These are phyloP conservation scores for Oncorhynchus clarkii DNA, from an alignment of 2,113 vertebrate genomes.

Conservation along the genomic window DNA sequence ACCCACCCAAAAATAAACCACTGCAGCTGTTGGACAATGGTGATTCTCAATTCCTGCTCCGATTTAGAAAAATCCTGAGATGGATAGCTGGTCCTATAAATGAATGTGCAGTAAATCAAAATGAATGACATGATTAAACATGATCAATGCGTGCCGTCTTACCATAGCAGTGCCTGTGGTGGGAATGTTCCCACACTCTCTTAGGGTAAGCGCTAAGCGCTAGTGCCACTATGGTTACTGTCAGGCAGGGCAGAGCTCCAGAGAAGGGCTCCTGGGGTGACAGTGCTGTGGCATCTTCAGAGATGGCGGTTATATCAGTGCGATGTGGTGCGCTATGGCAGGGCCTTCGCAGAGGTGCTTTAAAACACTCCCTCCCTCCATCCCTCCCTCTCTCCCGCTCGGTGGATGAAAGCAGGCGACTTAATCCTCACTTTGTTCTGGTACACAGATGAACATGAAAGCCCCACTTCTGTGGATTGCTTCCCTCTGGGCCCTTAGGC, in stretches of 20 bases:
- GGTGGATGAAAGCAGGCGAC: constrained; percentile 71
- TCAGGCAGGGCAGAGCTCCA: constrained; percentile 41
- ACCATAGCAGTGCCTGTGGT: constrained; percentile 14
- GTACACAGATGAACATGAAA: constrained; percentile 82
- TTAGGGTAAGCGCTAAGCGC: constrained; percentile 4
- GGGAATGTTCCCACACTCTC: constrained; percentile 64
- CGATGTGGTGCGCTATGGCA: not conserved
- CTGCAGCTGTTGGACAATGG: not conserved
- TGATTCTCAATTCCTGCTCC: constrained; percentile 31
- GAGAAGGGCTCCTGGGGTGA: constrained; percentile 47
- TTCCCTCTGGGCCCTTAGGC: constrained; percentile 68
- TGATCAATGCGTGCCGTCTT: no score
- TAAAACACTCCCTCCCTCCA: constrained; percentile 41
- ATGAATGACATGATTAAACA: no score
- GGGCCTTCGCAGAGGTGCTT: constrained; percentile 42
- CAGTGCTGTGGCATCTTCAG: constrained; percentile 51
- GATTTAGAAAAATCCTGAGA: constrained; percentile 39
- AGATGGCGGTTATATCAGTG: constrained; percentile 43
- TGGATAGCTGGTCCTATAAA: not conserved
- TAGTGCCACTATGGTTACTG: constrained; percentile 55
- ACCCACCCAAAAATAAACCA: not conserved
- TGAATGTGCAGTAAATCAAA: no score
- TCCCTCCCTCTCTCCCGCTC: constrained; percentile 32
- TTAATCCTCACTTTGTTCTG: constrained; percentile 82
- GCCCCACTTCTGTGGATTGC: constrained; percentile 78